Evolutionary conservation across 1,140 invertebrate species (phyloP).

Genomic region (Drosophila tani): DNA sequence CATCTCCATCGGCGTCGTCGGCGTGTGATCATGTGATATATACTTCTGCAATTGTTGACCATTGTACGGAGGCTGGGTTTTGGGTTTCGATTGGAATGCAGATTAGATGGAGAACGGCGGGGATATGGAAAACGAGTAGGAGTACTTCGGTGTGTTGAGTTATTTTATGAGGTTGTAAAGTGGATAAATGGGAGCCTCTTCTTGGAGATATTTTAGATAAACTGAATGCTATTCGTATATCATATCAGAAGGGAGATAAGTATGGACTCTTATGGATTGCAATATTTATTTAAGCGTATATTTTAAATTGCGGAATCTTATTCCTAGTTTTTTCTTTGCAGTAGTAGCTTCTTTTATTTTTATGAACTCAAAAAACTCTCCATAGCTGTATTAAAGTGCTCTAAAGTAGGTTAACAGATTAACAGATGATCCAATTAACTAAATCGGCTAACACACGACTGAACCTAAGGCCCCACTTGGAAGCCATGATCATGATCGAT

Average conservation of each 20-base stretch:
- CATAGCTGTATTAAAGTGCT: background rate
- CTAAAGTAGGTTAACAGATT: conserved; percentile 1
- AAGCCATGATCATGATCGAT: conserved; percentile 15
- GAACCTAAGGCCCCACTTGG: conserved; percentile 8
- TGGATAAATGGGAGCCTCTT: background rate
- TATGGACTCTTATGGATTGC: no score
- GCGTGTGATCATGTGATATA: conserved; percentile 53
- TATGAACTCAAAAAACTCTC: background rate
- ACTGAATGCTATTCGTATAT: background rate
- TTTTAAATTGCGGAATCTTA: no score
- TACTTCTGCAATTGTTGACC: conserved; percentile 43
- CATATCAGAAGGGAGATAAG: background rate
- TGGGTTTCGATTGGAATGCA: conserved; percentile 49
- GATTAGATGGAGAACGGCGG: conserved; percentile 27
- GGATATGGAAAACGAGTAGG: conserved; percentile 16
- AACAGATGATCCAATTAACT: conserved; percentile 20
- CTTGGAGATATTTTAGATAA: background rate
- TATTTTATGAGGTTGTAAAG: conserved; percentile 18
- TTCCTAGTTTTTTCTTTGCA: no score
- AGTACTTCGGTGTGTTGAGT: background rate
- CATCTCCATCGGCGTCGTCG: conserved; percentile 42
- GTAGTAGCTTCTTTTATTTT: no score
- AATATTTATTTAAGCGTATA: no score
- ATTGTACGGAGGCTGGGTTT: conserved; percentile 32
- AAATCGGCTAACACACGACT: conserved; percentile 2